Evolutionary conservation across 92 coral and sea anemone species (phyloP).

Genomic region (Ricordea florida): DNA sequence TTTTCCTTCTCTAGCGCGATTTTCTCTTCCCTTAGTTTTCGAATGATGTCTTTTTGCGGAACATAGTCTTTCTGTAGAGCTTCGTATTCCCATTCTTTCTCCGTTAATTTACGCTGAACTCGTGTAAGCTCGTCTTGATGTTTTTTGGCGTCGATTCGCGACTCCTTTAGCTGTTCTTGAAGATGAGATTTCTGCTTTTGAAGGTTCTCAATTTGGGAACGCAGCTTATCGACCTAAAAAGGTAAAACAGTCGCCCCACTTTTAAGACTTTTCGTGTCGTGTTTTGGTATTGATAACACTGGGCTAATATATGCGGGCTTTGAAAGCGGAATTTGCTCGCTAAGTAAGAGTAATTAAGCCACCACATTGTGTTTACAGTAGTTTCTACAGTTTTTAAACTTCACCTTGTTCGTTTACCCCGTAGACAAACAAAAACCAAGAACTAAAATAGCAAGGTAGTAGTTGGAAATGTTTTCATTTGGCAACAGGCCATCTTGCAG

Average conservation of each 20-base stretch:
- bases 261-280: neutral
- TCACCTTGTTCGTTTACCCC: neutral
- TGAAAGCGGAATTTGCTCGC: constrained; percentile 9
- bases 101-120: constrained; percentile 89
- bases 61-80: constrained; percentile 81
- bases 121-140: constrained; percentile 85
- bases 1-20: constrained; percentile 67
- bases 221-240: constrained; percentile 88
- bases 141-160: constrained; percentile 80
- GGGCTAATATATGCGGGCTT: no score
- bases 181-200: constrained; percentile 86
- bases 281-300: no score
- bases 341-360: neutral
- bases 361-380: neutral
- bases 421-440: neutral
- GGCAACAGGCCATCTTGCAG: neutral
- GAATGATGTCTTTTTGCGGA: constrained; percentile 70
- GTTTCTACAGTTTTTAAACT: neutral
- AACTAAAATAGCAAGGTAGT: neutral
- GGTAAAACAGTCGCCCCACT: neutral
- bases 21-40: constrained; percentile 83
- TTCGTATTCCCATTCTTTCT: constrained; percentile 91
- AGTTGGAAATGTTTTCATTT: neutral
- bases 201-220: constrained; percentile 89
- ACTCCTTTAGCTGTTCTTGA: constrained; percentile 91